A percentile compares a stretch with the other conserved stretches of the same genome.
Conservation (phyloP, 2,797 vertebrate genomes). For the Staurois parvus region DNA sequence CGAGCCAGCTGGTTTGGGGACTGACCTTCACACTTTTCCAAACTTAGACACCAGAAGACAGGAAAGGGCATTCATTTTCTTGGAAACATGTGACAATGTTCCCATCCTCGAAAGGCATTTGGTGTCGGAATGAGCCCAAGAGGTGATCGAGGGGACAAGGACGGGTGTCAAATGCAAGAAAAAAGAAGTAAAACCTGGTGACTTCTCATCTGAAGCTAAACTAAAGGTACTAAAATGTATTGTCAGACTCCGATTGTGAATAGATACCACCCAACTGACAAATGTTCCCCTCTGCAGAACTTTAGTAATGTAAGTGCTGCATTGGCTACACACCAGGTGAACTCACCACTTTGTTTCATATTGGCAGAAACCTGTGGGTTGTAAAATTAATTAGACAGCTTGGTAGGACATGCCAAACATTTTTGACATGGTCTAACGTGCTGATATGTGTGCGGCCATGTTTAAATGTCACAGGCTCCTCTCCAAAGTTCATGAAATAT, state of each 20-base stretch:
- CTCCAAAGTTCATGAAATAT: not conserved
- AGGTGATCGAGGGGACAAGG: not conserved
- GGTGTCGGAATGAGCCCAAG: too few species aligned
- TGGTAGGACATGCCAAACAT: not conserved
- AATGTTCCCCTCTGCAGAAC: too few species aligned
- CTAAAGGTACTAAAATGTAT: too few species aligned
- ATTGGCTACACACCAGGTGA: not conserved
- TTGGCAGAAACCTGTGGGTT: not conserved
- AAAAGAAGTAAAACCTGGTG: not conserved
- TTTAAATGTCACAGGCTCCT: not conserved
- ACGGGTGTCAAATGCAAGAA: not conserved
- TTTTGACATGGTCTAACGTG: not conserved
- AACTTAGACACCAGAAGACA: too few species aligned
- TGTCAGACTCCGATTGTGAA: too few species aligned
- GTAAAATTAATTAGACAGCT: not conserved
- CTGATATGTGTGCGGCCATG: not conserved
- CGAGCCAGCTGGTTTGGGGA: too few species aligned
- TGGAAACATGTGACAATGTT: too few species aligned
- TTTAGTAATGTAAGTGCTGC: not conserved
- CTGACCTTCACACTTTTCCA: too few species aligned
- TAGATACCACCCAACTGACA: too few species aligned
- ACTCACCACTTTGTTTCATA: not conserved
- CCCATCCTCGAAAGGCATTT: too few species aligned
- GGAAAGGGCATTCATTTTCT: too few species aligned
- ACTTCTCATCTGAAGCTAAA: not conserved